Percentiles rank a stretch among this genome's conserved stretches.
Evolutionary conservation across 2,797 vertebrate genomes (phyloP).

Genomic region (Jordanella pulchra): DNA sequence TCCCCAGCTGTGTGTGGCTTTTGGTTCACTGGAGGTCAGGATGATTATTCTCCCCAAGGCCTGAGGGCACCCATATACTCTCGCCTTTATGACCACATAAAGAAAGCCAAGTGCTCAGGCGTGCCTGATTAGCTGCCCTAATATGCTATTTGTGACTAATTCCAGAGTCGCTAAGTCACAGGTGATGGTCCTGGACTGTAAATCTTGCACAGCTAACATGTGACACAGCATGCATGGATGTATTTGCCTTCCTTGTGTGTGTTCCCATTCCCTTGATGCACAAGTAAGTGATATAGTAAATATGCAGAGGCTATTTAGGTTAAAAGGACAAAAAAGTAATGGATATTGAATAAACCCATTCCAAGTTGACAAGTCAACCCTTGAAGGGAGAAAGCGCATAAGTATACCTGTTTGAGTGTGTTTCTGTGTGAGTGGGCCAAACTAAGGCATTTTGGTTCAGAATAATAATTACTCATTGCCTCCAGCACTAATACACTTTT

Average conservation of each 20-base stretch:
- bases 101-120: slow-evolving; percentile 92
- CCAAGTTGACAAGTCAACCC: slow-evolving; percentile 81
- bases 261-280: slow-evolving; percentile 60
- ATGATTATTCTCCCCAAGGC: slow-evolving; percentile 90
- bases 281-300: slow-evolving; percentile 81
- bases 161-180: slow-evolving; percentile 92
- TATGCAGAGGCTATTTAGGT: slow-evolving; percentile 89
- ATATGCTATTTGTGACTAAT: slow-evolving; percentile 99
- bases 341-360: slow-evolving; percentile 88
- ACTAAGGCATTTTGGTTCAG: slow-evolving; percentile 76
- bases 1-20: slow-evolving; percentile 74
- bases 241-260: slow-evolving; percentile 37
- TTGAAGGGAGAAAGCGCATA: slow-evolving; percentile 50
- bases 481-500: slow-evolving; percentile 66
- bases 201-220: slow-evolving; percentile 85
- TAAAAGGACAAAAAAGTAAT: slow-evolving; percentile 89
- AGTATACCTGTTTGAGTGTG: slow-evolving; percentile 12
- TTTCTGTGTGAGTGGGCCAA: slow-evolving; percentile 19
- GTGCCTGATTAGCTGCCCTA: slow-evolving; percentile 96
- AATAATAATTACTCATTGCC: slow-evolving; percentile 88
- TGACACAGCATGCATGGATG: slow-evolving; percentile 41
- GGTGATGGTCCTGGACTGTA: slow-evolving; percentile 90
- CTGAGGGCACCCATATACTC: slow-evolving; percentile 85
- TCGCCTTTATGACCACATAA: slow-evolving; percentile 93
- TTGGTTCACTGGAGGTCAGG: slow-evolving; percentile 89